Evolutionary conservation across 2,113 vertebrate genomes (phyloP), one percentile per base, ranked within the genome.

Genomic region (Chitala chitala): DNA sequence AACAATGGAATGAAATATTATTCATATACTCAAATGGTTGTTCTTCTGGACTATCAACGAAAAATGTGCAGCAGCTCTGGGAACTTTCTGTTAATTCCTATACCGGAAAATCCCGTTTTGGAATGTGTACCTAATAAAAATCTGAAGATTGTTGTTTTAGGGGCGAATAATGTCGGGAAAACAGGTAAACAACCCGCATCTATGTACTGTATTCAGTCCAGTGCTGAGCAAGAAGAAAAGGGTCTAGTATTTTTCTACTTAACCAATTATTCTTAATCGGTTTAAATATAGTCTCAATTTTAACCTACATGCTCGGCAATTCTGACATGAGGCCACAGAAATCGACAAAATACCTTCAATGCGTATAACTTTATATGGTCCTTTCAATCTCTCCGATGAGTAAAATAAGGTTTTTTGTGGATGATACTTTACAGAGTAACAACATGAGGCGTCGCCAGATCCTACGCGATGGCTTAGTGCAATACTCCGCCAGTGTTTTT

Each of bases 71-170:
- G 89, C 87, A 90, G 90, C 68, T 91, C 94, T n/a, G 86, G 91
- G 15, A 94, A 89, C 82, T 96, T 95, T 80, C 89, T 96, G 79
- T 86, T 96, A 85, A 90, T 96, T 29, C 94, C 94, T 78, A 95
- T 96, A 71, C 94, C 94, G 71, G 94, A 96, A 86, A 92, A 91
- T 44, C 93, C 94, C 0, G 87, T 78, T 13, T 68, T 90, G 77
- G 94, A 95, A 79, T 93, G 90, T 0, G 89, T 88, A 46, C 92
- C 94, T 75, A 93, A 89, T 89, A 94, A 93, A 79, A 93, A 92
- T 80, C 85, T 94, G 82, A 96, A 96, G 88, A 93, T 96, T 0
- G 94, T 92, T 79, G 94, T 95, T 50, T 85, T 96, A 77, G 94
- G 94, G 0, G 92, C 93, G 54, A 95, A 90, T 75, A 87, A 90